Base-by-base conservation (phyloP, 2,113 vertebrate genomes). In the Ageneiosus marmoratus region DNA sequence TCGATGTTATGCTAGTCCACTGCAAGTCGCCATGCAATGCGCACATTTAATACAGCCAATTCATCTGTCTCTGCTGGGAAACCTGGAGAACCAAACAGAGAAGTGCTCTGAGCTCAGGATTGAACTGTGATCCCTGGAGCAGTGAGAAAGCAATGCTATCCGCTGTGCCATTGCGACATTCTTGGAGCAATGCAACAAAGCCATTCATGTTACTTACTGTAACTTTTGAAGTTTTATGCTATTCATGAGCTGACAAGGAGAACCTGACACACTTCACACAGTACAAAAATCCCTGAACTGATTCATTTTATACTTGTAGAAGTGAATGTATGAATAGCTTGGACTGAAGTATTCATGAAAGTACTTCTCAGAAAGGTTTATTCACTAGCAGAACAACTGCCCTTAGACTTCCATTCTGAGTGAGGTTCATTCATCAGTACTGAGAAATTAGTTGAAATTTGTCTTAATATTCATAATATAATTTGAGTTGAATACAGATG, bases 251-350 rank as follows among this genome's bases (percentile, higher is more conserved):
- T 7, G 69, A 50, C 46, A 29, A n/a, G n/a, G 3, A 74, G 48
- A 74, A 74, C 24, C 50, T 15, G 50, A 76, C 2, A 10, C 5
- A 37, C 29, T 76, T 53, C 29, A 13, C 8, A 55, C 29, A 24
- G n/a, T 44, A 69, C 29, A 5, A 13, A 46, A 46, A 34, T 55
- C 73, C 22, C 29, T 34, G 73, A 55, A 76, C 55, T 76, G 48
- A 37, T 76, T 55, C 34, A 24, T 53, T 55, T 55, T 76, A 76
- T 29, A 32, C 50, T 55, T 76, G 34, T 76, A 37, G 11, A 55
- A 20, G 18, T 76, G 51, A 76, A 76, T 76, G 15, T 76, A 55
- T 76, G 73, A 76, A 76, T 76, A 55, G 73, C 50, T 24, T 76
- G 12, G 18, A 24, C 27, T 55, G 50, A 55, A 37, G 50, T 37